Evolutionary conservation across 2,797 vertebrate genomes (phyloP), one percentile per base, ranked within the genome.

Genomic region (Propithecus deckenii): DNA sequence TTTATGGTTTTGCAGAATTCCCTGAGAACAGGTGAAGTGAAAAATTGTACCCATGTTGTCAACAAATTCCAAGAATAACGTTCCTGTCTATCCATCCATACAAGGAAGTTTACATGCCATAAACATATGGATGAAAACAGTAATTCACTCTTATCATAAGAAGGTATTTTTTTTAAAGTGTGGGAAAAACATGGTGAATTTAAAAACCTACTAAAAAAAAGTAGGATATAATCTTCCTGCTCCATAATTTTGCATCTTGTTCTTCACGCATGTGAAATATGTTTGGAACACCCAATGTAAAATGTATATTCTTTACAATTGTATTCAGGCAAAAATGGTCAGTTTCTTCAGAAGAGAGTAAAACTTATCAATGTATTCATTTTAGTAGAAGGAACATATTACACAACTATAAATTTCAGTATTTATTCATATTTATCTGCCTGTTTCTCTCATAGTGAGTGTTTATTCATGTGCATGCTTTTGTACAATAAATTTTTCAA

Each of bases 1-100:
- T 98, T 98, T 98, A 98, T 87, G 78, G 32, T 96, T 96, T 97
- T 95, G 85, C 69, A 94, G 95, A 97, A 97, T 97, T 98, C 97
- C 97, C 93, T 88, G 83, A 97, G 97, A 97, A 98, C 55, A 97
- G 79, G 96, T 85, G 97, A 92, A 96, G 89, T 98, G 96, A 98
- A 98, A 98, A 98, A 98, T 96, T 15, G 89, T 89, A 97, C 97
- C 97, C 97, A 86, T 4, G 97, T 98, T 97, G 96, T 98, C 95
- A 96, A 98, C 97, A 98, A 98, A 98, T 96, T 97, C 95, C 93
- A 97, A 98, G 97, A 98, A 97, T 98, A 98, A 98, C 65, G 84
- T 92, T 95, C 95, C 95, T 97, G 97, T 96, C 97, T 97, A 96
- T 97, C 97, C 96, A 97, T 97, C 97, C 91, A 80, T 89, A 95